Evolutionary conservation across 2,113 vertebrate genomes (phyloP), one percentile per base, ranked within the genome.

Genomic region (Holacanthus passer): DNA sequence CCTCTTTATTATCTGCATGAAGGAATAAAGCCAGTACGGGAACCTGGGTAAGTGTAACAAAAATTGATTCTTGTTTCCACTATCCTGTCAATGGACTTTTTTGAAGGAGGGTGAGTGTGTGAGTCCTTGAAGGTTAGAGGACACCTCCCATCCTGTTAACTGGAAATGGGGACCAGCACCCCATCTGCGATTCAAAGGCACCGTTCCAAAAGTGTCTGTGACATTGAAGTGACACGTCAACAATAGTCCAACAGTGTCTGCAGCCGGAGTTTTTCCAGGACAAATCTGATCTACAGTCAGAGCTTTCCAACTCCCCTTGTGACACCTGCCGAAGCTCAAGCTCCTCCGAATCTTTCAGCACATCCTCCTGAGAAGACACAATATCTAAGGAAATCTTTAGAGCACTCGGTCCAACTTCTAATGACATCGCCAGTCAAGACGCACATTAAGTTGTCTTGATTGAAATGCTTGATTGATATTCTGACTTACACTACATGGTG

Each of bases 111-210:
- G 14, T 53, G 29, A 53, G 48, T 27, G 35, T 55, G 35, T 39
- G 13, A 27, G 5, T 56, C 52, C 52, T 56, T 71, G 52, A 70
- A 20, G 52, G 50, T 20, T 39, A 39, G n/a, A 55, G 1, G n/a
- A 45, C 37, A 55, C 37, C 20, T 79, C 24, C 27, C 27, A 55
- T 55, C 14, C 59, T 71, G 24, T 70, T 63, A 64, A 53, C 24
- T 47, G 20, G 43, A 27, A 70, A n/a, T 65, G n/a, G 27, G 32
- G n/a, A 39, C 29, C 41, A n/a, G 41, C 29, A 58, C 8, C 27
- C 8, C 20, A 52, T 70, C 24, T 62, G 24, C 58, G 19, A 22
- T 32, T 45, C 58, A 72, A 47, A 41, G 37, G 39, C 39, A 35
- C 29, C 1, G 7, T 45, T 29, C 1, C 24, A 71, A 71, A 37